Conservation (phyloP, 2,797 vertebrate genomes). For the Allobates femoralis region DNA sequence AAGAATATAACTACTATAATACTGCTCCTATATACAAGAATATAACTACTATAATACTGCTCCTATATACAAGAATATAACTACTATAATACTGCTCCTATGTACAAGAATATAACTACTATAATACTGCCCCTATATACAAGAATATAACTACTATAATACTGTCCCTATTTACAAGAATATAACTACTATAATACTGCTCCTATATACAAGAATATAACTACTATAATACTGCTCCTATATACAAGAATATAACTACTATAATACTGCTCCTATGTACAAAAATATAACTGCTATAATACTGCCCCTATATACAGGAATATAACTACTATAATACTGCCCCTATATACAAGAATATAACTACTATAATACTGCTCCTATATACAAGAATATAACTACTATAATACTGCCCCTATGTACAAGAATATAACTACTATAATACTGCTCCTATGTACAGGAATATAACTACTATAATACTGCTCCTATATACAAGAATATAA, state of each 20-base stretch:
- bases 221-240: neutral
- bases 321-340: conserved; percentile 9
- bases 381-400: conserved; percentile 19
- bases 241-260: conserved; percentile 1
- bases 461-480: conserved; percentile 3
- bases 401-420: neutral
- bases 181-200: neutral
- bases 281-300: conserved; percentile 8
- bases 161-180: neutral
- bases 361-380: conserved; percentile 11
- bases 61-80: conserved; percentile 4
- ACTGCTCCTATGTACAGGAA: neutral
- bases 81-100: conserved; percentile 15
- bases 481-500: neutral
- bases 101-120: neutral
- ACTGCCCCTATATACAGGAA: neutral
- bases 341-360: neutral
- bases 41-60: conserved; percentile 12
- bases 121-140: neutral
- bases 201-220: neutral
- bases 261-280: conserved; percentile 1
- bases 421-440: conserved; percentile 11
- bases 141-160: conserved; percentile 1
- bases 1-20: conserved; percentile 14
- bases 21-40: neutral